phyloP scores from a whole-genome alignment of 1,140 invertebrate genomes.

The Drosophila nikananu region DNA sequence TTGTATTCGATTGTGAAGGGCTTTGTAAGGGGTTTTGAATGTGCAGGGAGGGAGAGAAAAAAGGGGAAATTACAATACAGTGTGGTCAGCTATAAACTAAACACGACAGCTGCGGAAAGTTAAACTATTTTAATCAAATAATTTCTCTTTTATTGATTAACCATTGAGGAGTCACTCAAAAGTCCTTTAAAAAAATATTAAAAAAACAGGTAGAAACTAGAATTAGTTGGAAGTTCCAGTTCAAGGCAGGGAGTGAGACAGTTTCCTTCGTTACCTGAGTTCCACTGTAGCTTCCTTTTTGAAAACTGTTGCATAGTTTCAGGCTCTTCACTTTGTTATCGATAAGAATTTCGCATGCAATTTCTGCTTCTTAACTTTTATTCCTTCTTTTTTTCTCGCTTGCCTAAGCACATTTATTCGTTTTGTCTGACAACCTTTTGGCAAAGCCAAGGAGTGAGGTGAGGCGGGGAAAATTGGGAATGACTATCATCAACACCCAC shows the following conservation, averaged over 20 bases:
- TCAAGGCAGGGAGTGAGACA: not conserved
- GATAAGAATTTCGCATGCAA: conserved; percentile 62
- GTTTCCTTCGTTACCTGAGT: not conserved
- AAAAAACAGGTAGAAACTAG: not conserved
- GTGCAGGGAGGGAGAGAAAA: not conserved
- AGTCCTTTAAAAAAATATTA: too few species aligned
- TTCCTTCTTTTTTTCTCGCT: conserved; percentile 53
- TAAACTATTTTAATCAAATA: not conserved
- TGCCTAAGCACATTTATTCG: conserved; percentile 81
- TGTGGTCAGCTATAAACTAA: not conserved
- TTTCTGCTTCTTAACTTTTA: conserved; percentile 29
- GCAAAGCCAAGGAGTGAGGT: not conserved
- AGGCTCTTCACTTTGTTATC: conserved; percentile 52
- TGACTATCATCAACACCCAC: conserved; percentile 44
- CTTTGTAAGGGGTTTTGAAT: conserved; percentile 49
- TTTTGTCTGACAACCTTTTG: conserved; percentile 70
- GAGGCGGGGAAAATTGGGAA: conserved; percentile 30
- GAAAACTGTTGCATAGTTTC: conserved; percentile 72
- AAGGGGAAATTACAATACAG: not conserved
- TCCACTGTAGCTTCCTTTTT: not conserved
- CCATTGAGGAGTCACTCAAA: too few species aligned
- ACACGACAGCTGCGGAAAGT: not conserved
- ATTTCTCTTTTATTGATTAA: not conserved
- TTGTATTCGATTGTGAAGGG: conserved; percentile 51
- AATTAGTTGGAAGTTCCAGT: not conserved